Percentiles rank a stretch among this genome's conserved stretches.
These are phyloP conservation scores for Ephestia elutella DNA, from an alignment of 1,140 invertebrate genomes.

Conservation along the genomic window DNA sequence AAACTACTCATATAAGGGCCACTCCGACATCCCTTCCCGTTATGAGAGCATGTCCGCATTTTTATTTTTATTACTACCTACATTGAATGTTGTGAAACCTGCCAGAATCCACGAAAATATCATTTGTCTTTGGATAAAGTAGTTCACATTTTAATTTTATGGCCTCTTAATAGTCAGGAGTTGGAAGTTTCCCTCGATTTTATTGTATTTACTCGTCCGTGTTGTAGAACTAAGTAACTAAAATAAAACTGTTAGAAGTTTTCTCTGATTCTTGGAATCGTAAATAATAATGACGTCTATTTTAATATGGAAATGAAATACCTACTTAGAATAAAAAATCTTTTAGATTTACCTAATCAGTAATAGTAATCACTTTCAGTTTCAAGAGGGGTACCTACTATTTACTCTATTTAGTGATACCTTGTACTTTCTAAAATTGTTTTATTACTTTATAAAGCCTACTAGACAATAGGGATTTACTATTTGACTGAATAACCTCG, in stretches of 20 bases:
- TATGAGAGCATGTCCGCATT: not conserved
- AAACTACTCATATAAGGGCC: slow-evolving; percentile 44
- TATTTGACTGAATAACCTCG: too few relatives aligned
- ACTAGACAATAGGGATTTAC: too few relatives aligned
- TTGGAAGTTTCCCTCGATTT: slow-evolving; percentile 3
- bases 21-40: slow-evolving; percentile 15
- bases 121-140: slow-evolving; percentile 14
- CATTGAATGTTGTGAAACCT: slow-evolving; percentile 18
- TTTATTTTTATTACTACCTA: slow-evolving; percentile 16
- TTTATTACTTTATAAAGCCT: too few relatives aligned
- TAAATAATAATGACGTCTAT: too few relatives aligned
- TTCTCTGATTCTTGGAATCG: not conserved
- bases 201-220: not conserved
- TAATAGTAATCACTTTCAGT: too few relatives aligned
- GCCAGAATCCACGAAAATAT: slow-evolving; percentile 12
- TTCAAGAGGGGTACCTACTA: too few relatives aligned
- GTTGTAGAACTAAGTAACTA: not conserved
- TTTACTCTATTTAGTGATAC: too few relatives aligned
- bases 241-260: not conserved
- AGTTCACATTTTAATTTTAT: slow-evolving; percentile 16
- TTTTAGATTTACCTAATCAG: too few relatives aligned
- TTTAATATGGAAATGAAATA: too few relatives aligned
- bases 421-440: too few relatives aligned
- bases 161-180: slow-evolving; percentile 9
- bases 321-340: too few relatives aligned